Evolutionary conservation across 53 echinoderm and acorn worm genomes (phyloP).

Genomic region (Luidia sarsii): DNA sequence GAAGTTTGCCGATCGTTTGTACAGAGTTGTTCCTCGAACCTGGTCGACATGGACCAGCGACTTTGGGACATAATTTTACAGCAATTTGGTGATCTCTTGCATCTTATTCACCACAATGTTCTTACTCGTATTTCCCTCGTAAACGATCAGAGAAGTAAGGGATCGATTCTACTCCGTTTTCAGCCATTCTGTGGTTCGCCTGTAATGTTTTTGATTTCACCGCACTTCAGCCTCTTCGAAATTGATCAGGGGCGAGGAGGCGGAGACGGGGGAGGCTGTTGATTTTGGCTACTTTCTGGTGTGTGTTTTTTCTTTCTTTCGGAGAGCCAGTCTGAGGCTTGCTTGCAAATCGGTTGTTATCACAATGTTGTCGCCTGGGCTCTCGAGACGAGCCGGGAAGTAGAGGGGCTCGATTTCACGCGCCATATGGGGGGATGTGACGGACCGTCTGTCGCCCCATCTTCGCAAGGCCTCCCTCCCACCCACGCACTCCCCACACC

Average conservation of each 20-base stretch:
- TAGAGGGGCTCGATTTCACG: constrained; percentile 34
- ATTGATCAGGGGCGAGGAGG: too few species aligned
- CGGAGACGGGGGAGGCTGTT: constrained; percentile 17
- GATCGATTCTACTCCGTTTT: too few species aligned
- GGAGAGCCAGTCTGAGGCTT: constrained; percentile 40
- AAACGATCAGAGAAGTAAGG: neutral
- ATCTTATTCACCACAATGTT: too few species aligned
- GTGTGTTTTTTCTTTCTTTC: constrained; percentile 27
- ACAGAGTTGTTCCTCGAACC: too few species aligned
- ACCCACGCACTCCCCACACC: too few species aligned
- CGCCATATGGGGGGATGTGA: constrained; percentile 46
- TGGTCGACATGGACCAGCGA: too few species aligned
- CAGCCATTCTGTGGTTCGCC: constrained; percentile 31
- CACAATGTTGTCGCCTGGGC: constrained; percentile 46
- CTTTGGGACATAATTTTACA: too few species aligned
- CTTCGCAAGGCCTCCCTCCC: too few species aligned
- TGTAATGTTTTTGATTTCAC: constrained; percentile 51
- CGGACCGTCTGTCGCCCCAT: constrained; percentile 42
- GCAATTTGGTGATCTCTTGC: too few species aligned
- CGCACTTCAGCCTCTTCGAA: constrained; percentile 30
- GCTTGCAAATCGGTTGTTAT: constrained; percentile 54
- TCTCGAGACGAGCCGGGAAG: constrained; percentile 31
- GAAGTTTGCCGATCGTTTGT: too few species aligned
- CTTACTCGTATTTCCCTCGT: too few species aligned
- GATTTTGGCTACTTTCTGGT: constrained; percentile 45